Conservation (phyloP, 2,888 invertebrate genomes). For the Pammene aurita region DNA sequence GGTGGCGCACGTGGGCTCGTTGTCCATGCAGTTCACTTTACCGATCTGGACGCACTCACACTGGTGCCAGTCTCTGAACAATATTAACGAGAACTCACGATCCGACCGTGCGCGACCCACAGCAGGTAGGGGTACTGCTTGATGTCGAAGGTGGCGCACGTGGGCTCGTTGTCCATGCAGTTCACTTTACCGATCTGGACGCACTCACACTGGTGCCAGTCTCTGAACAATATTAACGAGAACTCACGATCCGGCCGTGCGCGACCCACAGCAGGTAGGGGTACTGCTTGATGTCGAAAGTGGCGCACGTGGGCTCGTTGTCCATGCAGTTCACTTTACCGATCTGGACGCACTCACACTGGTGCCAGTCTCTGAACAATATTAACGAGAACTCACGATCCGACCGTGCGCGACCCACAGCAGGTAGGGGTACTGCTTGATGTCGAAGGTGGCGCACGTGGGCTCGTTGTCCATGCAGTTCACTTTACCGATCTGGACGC, state of each 20-base stretch:
- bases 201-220: conserved; percentile 54
- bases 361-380: too few relatives aligned
- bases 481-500: conserved; percentile 90
- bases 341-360: conserved; percentile 84
- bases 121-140: conserved; percentile 94
- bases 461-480: conserved; percentile 91
- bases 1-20: too few relatives aligned
- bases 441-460: conserved; percentile 90
- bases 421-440: conserved; percentile 94
- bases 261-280: conserved; percentile 94
- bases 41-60: background rate
- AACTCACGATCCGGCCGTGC: conserved; percentile 90
- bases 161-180: conserved; percentile 88
- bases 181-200: conserved; percentile 92
- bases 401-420: conserved; percentile 95
- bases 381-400: conserved; percentile 81
- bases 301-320: conserved; percentile 88
- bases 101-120: conserved; percentile 94
- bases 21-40: too few relatives aligned
- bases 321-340: conserved; percentile 94
- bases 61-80: too few relatives aligned
- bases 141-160: conserved; percentile 91
- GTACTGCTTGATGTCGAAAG: conserved; percentile 92
- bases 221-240: background rate
- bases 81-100: conserved; percentile 75